Evolutionary conservation across 2,888 invertebrate genomes (phyloP), one percentile per base, ranked within the genome.

Genomic region (Himalopsyche tibetana): DNA sequence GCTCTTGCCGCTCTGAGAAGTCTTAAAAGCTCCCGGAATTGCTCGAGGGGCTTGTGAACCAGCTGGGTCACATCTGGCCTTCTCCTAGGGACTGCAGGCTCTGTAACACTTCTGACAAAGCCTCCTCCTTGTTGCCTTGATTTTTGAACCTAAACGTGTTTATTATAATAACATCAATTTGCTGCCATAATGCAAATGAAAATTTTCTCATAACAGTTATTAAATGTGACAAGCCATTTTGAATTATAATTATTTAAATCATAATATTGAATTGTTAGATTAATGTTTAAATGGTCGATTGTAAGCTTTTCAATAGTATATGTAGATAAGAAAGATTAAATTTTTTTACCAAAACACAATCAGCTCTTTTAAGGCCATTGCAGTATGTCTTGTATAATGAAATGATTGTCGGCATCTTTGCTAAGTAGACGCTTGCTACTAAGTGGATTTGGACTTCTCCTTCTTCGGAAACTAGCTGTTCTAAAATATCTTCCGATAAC

Each of bases 61-160:
- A 97, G 95, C 17, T 96, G 95, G 15, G 97, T 97, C 88, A 98
- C 95, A 91, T 98, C 97, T 17, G 97, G 97, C 89, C 96, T 94
- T 91, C 96, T 94, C 89, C 96, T 94, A 4, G 97, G 97, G 89
- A 97, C 96, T 19, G 96, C 95, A 4, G 97, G 97, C 90, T 96
- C 96, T 86, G 95, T 96, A 89, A 97, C 95, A 90, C 97, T 95
- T 87, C 95, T 94, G 83, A 96, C 95, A 91, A 98, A 97, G 45
- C 96, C 96, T 15, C 96, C 95, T 89, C 96, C 96, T 85, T 95
- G 94, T 90, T 96, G 95, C 90, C 95, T 94, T 74, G 95, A 95
- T 90, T 95, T 95, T 90, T 96, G 96, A 15, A 95, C 94, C 94
- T 94, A 89, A 11, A 74, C 86, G 45, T 9, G 8, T 51, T 82